Base-by-base conservation (phyloP, 2,888 invertebrate genomes). In the Coelopa pilipes region DNA sequence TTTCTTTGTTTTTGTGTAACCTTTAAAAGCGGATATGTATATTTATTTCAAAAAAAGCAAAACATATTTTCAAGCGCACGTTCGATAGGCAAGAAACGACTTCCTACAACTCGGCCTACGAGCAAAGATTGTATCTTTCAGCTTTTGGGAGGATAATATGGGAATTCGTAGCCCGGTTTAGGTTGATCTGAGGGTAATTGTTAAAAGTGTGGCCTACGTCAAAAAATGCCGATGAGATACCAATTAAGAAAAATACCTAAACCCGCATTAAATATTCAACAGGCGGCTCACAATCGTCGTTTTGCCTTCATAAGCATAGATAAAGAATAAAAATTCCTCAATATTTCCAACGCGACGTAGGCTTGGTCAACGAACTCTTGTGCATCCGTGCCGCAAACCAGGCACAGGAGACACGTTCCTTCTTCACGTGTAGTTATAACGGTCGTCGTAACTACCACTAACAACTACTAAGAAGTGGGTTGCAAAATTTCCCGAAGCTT, bases 351-450 rank as follows among this genome's bases (percentile, higher is more conserved):
- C 49, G 49, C 21, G 34, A 13, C 9, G 47, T 17, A 62, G 24
- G 45, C 46, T 69, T 76, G 75, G 75, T 76, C 75, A 76, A 76
- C 69, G 75, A 76, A 76, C 75, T 72, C 60, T 53, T 53, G 19
- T 60, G 24, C 15, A 47, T 19, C 57, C 49, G 9, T 65, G 24
- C 50, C 50, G 67, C 49, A 34, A 62, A 68, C 17, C 34, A 55
- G 5, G 11, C 53, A 57, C 46, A 70, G 57, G 47, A 65, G 21
- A 57, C 10, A 59, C 19, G 10, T 12, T 17, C 34, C 4, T 34
- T 34, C 34, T 34, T 34, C 4, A 34, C 34, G 7, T 34, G 34
- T 34, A 34, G 4, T 34, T 7, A 34, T 2, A 34, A 34, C 34
- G 34, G n/a, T 34, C 34, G 34, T 34, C 4, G 34, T 34, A 34